Percentiles rank a stretch among this genome's conserved stretches.
Conservation (phyloP, 2,797 vertebrate genomes). For the Enteromius mattozi region DNA sequence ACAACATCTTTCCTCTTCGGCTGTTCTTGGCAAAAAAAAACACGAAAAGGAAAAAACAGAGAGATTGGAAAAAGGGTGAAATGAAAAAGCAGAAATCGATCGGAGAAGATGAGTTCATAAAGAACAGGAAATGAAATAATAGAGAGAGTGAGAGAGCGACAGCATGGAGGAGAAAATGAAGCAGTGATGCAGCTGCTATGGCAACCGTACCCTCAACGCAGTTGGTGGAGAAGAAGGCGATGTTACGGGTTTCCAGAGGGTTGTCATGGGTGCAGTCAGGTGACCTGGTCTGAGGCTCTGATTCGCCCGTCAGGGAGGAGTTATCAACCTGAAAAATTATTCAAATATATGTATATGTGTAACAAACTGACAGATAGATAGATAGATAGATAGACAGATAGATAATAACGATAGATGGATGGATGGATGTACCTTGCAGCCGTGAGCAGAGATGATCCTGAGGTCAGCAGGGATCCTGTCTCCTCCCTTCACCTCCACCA, state of each 20-base stretch:
- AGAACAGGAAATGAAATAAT: constrained; percentile 23
- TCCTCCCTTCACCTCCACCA: constrained; percentile 93
- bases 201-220: constrained; percentile 86
- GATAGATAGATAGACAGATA: background rate
- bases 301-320: constrained; percentile 91
- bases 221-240: constrained; percentile 94
- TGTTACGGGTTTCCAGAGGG: constrained; percentile 91
- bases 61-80: background rate
- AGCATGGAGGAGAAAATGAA: background rate
- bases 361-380: background rate
- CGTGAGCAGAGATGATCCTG: constrained; percentile 88
- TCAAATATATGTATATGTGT: background rate
- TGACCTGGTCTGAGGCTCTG: constrained; percentile 91
- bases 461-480: constrained; percentile 91
- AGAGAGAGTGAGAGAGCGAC: background rate
- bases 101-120: constrained; percentile 14
- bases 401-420: background rate
- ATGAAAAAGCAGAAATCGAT: constrained; percentile 35
- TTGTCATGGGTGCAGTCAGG: constrained; percentile 93
- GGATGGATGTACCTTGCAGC: constrained; percentile 85
- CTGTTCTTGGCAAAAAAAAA: constrained; percentile 19
- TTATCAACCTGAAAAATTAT: constrained; percentile 85
- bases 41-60: background rate
- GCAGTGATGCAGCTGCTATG: constrained; percentile 15
- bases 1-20: constrained; percentile 46